These are phyloP conservation scores for Emydura subglobosa DNA, from an alignment of 2,113 vertebrate genomes.

Conservation along the genomic window DNA sequence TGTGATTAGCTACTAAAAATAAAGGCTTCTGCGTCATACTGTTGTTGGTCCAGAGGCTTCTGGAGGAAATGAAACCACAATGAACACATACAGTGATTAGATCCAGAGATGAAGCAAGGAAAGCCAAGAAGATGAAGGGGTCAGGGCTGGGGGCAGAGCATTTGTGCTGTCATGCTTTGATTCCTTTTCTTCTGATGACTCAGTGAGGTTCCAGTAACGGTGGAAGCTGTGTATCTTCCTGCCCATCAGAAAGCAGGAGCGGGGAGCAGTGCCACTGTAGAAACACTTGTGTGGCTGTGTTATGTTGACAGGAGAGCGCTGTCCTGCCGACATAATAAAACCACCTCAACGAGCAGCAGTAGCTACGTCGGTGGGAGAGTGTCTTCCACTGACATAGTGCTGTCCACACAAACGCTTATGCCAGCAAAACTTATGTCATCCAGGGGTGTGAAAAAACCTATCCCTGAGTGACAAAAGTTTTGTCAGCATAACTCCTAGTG, in stretches of 20 bases:
- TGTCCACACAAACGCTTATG: too few species aligned
- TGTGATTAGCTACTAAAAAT: constrained; percentile 10
- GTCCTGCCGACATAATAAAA: too few species aligned
- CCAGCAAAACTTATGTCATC: too few species aligned
- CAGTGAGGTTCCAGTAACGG: background rate
- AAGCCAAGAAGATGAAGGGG: background rate
- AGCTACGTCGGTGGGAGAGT: too few species aligned
- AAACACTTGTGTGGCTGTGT: too few species aligned
- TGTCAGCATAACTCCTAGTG: too few species aligned
- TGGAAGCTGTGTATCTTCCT: background rate
- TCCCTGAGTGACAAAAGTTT: too few species aligned
- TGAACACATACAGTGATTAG: background rate
- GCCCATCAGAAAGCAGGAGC: background rate
- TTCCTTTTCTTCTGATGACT: background rate
- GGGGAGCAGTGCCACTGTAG: background rate
- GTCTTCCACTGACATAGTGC: too few species aligned
- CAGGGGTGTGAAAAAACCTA: too few species aligned
- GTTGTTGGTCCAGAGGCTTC: background rate
- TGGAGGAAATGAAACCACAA: background rate
- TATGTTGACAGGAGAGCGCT: too few species aligned
- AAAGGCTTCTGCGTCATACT: constrained; percentile 6
- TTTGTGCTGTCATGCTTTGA: background rate
- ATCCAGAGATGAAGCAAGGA: background rate
- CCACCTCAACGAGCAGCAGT: too few species aligned
- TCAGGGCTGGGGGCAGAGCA: background rate